Evolutionary conservation across 2,888 invertebrate species (phyloP), one percentile per base, ranked within the genome.

Genomic region (Epirrita christyi): DNA sequence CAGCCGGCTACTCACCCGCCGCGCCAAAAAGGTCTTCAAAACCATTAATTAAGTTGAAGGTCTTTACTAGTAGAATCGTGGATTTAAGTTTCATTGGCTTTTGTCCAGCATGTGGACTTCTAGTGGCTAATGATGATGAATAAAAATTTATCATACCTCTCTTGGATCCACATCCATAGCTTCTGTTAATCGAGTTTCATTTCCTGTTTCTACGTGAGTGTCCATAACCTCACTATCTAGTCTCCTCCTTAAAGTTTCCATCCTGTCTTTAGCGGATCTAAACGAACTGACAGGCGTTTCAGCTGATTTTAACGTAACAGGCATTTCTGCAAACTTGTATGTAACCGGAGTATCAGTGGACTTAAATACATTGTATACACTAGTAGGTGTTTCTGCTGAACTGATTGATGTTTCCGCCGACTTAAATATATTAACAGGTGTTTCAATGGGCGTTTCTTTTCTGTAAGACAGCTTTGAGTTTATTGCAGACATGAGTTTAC

Each of bases 401-500:
- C 36, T 49, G 0, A 36, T 4, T 6, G 7, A 27, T 8, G 44
- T 7, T 46, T 41, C 51, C 1, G 27, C 13, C 1, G 41, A 15
- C 32, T 59, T 59, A 14, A 49, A 47, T 6, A 43, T 41, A 15
- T 45, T 45, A 1, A 13, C 14, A 2, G 45, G 49, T 11, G 34
- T 34, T 34, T 55, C 59, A 9, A 59, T 73, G 1, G 57, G 28
- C n/a, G 42, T 14, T 29, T 59, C 59, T 54, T 49, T 54, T 27
- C 54, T 36, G 46, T 83, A 83, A 1, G 79, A 78, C 34, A 92
- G 63, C 54, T 87, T 91, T 0, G 90, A 89, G 68, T 92, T 92
- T 2, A 92, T 91, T 1, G 90, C 89, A 0, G 88, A 88, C 27
- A 92, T 79, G 27, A 92, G 72, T 68, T 91, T 88, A 56, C 81